These are phyloP conservation scores for Odontophorus gujanensis DNA, from an alignment of 2,113 vertebrate species.

Conservation along the genomic window DNA sequence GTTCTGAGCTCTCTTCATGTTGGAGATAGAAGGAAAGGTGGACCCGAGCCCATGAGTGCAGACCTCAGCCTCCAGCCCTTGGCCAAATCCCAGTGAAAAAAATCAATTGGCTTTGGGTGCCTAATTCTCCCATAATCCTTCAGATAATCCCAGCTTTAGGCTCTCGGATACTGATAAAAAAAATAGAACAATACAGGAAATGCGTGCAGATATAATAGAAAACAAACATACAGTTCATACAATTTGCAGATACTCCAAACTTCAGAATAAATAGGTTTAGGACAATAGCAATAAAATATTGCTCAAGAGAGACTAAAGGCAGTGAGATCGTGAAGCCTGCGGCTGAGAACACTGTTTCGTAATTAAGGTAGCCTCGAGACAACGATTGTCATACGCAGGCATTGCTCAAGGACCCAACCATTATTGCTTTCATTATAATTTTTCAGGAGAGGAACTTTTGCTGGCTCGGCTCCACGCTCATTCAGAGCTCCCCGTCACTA, in stretches of 20 bases:
- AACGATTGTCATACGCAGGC: conserved; percentile 30
- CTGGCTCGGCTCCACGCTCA: conserved; percentile 52
- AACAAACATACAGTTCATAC: neutral
- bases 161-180: neutral
- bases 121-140: conserved; percentile 62
- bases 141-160: conserved; percentile 59
- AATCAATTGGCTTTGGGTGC: conserved; percentile 59
- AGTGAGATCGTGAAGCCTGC: neutral
- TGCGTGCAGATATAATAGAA: neutral
- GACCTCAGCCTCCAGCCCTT: neutral
- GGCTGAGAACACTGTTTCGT: conserved; percentile 57
- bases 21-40: neutral
- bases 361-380: conserved; percentile 70
- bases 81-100: conserved; percentile 46
- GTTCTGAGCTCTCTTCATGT: neutral
- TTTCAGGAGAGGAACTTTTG: conserved; percentile 51
- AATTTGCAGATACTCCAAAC: conserved; percentile 28
- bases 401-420: conserved; percentile 62
- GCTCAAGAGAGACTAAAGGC: conserved; percentile 61
- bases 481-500: conserved; percentile 45
- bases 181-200: neutral
- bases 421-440: conserved; percentile 57
- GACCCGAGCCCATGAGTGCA: neutral
- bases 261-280: conserved; percentile 9
- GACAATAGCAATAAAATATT: conserved; percentile 63